Evolutionary conservation across 2,113 vertebrate genomes (phyloP).

Genomic region (Dromaius novaehollandiae): DNA sequence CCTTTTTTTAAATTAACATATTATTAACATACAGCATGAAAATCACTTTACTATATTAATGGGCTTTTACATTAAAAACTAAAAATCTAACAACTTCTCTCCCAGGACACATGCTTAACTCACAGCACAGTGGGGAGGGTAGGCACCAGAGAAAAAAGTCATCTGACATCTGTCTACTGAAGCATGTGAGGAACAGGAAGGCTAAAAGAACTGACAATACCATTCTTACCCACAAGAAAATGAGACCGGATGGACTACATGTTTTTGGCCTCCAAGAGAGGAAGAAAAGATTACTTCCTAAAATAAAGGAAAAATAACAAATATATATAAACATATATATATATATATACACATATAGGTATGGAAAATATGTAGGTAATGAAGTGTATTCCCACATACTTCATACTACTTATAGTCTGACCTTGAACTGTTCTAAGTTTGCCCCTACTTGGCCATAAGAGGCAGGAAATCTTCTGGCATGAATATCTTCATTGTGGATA

Average conservation of each 20-base stretch:
- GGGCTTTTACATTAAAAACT: not conserved
- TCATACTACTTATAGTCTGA: not conserved
- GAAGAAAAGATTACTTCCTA: not conserved
- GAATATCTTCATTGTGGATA: constrained; percentile 30
- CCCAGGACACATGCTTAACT: not conserved
- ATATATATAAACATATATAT: not conserved
- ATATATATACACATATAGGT: not conserved
- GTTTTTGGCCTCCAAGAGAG: not conserved
- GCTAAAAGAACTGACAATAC: not conserved
- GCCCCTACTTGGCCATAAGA: not conserved
- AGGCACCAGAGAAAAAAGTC: not conserved
- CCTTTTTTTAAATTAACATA: not conserved
- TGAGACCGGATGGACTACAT: not conserved
- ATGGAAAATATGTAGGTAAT: not conserved
- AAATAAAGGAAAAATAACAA: not conserved
- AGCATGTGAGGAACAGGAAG: not conserved
- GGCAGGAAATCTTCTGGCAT: not conserved
- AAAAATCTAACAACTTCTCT: not conserved
- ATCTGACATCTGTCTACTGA: not conserved
- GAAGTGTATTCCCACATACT: not conserved
- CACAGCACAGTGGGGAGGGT: not conserved
- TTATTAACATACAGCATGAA: not conserved
- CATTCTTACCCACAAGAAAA: not conserved
- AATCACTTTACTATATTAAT: not conserved
- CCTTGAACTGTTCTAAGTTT: not conserved